Evolutionary conservation across 2,797 vertebrate genomes (phyloP).

Genomic region (Natrix natrix): DNA sequence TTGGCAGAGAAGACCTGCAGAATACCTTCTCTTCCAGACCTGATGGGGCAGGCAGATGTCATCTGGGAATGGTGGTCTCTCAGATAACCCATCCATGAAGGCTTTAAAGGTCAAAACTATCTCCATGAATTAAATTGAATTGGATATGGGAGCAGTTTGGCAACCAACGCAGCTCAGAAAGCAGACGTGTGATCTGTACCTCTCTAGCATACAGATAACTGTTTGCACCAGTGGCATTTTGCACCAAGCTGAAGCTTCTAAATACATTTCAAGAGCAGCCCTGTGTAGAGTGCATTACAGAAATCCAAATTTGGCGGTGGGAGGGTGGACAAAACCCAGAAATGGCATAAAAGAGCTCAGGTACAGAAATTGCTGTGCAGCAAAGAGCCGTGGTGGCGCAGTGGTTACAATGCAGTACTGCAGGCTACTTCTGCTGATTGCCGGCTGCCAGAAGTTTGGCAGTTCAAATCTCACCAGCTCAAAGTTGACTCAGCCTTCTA

Average conservation of each 20-base stretch:
- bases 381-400: neutral
- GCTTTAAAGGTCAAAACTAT: neutral
- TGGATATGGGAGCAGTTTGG: neutral
- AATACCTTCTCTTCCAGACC: neutral
- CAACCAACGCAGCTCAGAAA: neutral
- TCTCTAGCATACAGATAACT: neutral
- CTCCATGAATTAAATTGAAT: neutral
- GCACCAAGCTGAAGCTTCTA: neutral
- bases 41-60: neutral
- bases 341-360: neutral
- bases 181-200: neutral
- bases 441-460: too few relatives aligned
- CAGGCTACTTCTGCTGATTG: too few relatives aligned
- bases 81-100: neutral
- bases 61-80: neutral
- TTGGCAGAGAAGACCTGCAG: neutral
- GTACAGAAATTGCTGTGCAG: neutral
- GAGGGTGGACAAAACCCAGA: neutral
- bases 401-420: too few relatives aligned
- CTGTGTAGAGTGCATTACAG: neutral
- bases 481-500: neutral
- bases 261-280: neutral
- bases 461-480: too few relatives aligned
- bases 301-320: neutral
- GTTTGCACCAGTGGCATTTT: neutral